phyloP scores from a whole-genome alignment of 2,113 vertebrate genomes.

The Pao palembangensis region DNA sequence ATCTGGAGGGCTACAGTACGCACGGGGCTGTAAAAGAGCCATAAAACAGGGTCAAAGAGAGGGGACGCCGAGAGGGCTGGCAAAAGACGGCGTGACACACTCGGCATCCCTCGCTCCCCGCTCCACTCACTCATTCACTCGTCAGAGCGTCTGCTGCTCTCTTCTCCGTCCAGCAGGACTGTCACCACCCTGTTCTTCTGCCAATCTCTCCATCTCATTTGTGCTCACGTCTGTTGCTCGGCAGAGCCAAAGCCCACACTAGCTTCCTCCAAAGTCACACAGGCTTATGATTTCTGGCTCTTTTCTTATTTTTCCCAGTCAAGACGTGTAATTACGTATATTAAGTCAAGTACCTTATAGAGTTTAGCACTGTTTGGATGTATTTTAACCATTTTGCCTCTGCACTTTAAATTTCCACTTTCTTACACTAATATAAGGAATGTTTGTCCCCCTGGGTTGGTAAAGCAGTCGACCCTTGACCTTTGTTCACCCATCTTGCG shows the following conservation, averaged over 20 bases:
- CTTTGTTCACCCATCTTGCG: slow-evolving; percentile 51
- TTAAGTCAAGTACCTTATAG: too few relatives aligned
- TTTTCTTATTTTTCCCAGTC: not conserved
- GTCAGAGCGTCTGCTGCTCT: slow-evolving; percentile 21
- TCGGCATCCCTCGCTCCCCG: slow-evolving; percentile 32
- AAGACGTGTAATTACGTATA: too few relatives aligned
- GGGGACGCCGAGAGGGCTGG: slow-evolving; percentile 57
- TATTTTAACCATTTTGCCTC: too few relatives aligned
- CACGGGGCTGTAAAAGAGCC: slow-evolving; percentile 62
- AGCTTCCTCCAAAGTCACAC: slow-evolving; percentile 8
- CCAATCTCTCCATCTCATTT: slow-evolving; percentile 24
- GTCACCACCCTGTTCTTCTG: slow-evolving; percentile 27
- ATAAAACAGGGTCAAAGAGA: slow-evolving; percentile 67
- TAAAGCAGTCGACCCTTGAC: slow-evolving; percentile 27
- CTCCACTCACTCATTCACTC: slow-evolving; percentile 31
- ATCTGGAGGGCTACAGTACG: slow-evolving; percentile 57
- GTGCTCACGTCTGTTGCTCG: slow-evolving; percentile 11
- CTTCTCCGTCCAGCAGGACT: slow-evolving; percentile 31
- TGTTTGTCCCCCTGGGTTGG: slow-evolving; percentile 17
- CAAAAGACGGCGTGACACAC: slow-evolving; percentile 51
- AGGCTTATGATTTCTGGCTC: not conserved
- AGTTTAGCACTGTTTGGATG: too few relatives aligned
- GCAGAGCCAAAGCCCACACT: slow-evolving; percentile 14
- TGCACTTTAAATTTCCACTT: too few relatives aligned
- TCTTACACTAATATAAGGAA: too few relatives aligned